Evolutionary conservation across 1,140 invertebrate species (phyloP).

Genomic region (Dreissena rostriformis): DNA sequence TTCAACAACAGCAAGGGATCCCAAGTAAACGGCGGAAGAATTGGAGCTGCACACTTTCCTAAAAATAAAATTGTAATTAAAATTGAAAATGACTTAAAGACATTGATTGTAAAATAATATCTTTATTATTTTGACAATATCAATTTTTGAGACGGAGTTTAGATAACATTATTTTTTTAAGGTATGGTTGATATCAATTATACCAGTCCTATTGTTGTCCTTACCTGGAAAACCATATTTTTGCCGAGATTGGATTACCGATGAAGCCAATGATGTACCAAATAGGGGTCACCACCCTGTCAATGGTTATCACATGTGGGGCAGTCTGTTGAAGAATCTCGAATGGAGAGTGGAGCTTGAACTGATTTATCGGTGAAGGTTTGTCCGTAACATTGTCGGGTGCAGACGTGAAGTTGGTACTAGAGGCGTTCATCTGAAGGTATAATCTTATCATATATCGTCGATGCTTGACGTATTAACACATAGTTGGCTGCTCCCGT

Average conservation of each 20-base stretch:
- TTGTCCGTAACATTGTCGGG: too few relatives aligned
- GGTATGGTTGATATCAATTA: too few relatives aligned
- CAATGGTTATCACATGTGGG: constrained; percentile 63
- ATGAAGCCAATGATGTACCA: constrained; percentile 77
- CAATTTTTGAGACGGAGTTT: too few relatives aligned
- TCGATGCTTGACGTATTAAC: too few relatives aligned
- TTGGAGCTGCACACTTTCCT: constrained; percentile 73
- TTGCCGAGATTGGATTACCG: constrained; percentile 76
- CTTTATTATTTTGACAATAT: too few relatives aligned
- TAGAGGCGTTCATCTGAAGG: too few relatives aligned
- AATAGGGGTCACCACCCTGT: constrained; percentile 72
- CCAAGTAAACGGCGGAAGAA: constrained; percentile 78
- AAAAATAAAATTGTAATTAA: neutral
- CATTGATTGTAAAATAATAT: too few relatives aligned
- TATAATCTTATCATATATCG: too few relatives aligned
- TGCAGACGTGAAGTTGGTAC: too few relatives aligned
- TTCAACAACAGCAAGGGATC: constrained; percentile 76
- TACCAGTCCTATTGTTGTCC: neutral
- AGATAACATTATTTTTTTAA: too few relatives aligned
- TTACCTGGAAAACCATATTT: constrained; percentile 75
- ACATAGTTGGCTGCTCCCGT: too few relatives aligned
- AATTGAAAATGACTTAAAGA: neutral
- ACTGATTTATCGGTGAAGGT: constrained; percentile 1
- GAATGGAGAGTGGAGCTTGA: neutral
- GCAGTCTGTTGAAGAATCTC: constrained; percentile 63